phyloP scores from a whole-genome alignment of 2,888 invertebrate genomes.

The Lasioglossum vierecki region DNA sequence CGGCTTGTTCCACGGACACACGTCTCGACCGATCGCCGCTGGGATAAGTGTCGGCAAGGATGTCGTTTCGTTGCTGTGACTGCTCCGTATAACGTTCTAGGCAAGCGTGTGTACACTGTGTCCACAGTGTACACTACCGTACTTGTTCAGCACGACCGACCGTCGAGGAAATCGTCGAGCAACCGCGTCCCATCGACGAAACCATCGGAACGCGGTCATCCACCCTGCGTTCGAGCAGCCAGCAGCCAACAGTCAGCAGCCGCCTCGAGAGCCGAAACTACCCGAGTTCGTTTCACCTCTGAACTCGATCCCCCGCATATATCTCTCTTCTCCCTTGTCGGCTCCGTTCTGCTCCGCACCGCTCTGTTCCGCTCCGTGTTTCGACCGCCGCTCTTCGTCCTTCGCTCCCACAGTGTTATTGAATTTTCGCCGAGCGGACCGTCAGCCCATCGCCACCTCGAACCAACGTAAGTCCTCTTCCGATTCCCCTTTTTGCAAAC shows the following conservation, averaged over 20 bases:
- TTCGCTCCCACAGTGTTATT: slow-evolving; percentile 19
- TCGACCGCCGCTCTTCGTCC: not conserved
- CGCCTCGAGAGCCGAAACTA: slow-evolving; percentile 14
- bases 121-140: not conserved
- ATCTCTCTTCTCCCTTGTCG: slow-evolving; percentile 2
- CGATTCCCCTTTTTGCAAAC: not conserved
- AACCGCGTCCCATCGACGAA: slow-evolving; percentile 7
- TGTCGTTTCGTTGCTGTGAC: slow-evolving; percentile 10
- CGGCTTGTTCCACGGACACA: slow-evolving; percentile 2
- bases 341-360: not conserved
- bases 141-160: not conserved
- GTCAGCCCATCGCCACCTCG: not conserved
- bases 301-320: slow-evolving; percentile 20
- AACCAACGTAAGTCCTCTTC: slow-evolving; percentile 21
- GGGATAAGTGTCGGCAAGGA: not conserved
- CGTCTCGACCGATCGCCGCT: slow-evolving; percentile 6
- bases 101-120: slow-evolving; percentile 5
- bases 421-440: slow-evolving; percentile 21
- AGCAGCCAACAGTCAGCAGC: not conserved
- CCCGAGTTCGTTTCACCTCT: slow-evolving; percentile 16
- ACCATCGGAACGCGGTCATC: slow-evolving; percentile 31
- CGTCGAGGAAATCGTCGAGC: slow-evolving; percentile 4
- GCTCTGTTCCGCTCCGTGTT: not conserved
- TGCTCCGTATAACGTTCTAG: slow-evolving; percentile 4
- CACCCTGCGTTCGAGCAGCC: slow-evolving; percentile 22